These are phyloP conservation scores for Drosophila buzzatii DNA, from an alignment of 2,888 invertebrate genomes.

Conservation along the genomic window DNA sequence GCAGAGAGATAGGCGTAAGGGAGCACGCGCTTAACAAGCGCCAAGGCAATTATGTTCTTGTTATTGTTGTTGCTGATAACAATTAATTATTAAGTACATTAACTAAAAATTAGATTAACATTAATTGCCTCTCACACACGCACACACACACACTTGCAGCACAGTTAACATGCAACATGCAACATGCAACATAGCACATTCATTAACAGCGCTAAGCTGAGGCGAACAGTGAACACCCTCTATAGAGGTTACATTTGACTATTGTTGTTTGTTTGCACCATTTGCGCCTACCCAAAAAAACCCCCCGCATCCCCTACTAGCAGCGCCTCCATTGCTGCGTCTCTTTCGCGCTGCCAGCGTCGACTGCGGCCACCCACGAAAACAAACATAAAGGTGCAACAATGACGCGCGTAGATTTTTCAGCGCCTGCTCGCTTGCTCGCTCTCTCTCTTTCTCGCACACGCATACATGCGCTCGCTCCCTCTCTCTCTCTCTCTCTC, in stretches of 20 bases:
- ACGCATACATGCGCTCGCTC: neutral
- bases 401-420: slow-evolving; percentile 77
- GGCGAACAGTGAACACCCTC: slow-evolving; percentile 65
- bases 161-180: slow-evolving; percentile 3
- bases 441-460: slow-evolving; percentile 3
- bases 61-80: slow-evolving; percentile 8
- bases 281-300: slow-evolving; percentile 24
- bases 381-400: slow-evolving; percentile 82
- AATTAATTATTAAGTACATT: slow-evolving; percentile 31
- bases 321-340: neutral
- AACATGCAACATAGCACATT: slow-evolving; percentile 17
- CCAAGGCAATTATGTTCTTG: slow-evolving; percentile 43
- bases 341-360: slow-evolving; percentile 21
- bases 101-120: slow-evolving; percentile 17
- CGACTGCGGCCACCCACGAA: slow-evolving; percentile 73
- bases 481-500: slow-evolving; percentile 11
- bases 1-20: slow-evolving; percentile 11
- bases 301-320: too few species aligned
- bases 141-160: slow-evolving; percentile 5
- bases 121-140: slow-evolving; percentile 3
- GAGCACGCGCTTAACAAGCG: slow-evolving; percentile 21
- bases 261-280: slow-evolving; percentile 80
- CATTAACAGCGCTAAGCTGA: slow-evolving; percentile 25
- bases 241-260: slow-evolving; percentile 74
- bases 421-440: slow-evolving; percentile 31